phyloP scores from a whole-genome alignment of 2,888 invertebrate species.

The Synergus itoensis region DNA sequence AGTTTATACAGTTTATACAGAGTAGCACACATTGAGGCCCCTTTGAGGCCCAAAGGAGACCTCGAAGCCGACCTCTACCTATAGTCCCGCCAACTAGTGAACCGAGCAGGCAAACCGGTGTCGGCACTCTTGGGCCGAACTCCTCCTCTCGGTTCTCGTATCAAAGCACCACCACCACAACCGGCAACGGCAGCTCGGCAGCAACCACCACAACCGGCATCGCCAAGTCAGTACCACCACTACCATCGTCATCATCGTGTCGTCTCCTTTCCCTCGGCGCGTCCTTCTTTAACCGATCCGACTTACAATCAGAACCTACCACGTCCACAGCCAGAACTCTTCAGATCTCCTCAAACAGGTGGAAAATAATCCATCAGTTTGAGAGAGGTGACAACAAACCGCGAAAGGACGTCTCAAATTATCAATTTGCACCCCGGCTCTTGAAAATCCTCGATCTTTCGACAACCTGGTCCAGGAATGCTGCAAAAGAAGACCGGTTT shows the following conservation, averaged over 20 bases:
- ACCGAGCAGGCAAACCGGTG: conserved; percentile 62
- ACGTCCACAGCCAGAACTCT: conserved; percentile 14
- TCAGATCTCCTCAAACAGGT: not conserved
- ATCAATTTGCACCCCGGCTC: not conserved
- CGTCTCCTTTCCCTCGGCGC: conserved; percentile 42
- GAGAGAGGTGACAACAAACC: not conserved
- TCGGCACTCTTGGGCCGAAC: conserved; percentile 48
- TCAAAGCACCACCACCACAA: conserved; percentile 56
- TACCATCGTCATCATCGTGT: conserved; percentile 43
- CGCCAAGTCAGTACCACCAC: conserved; percentile 39
- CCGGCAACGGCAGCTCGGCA: conserved; percentile 46
- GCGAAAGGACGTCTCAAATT: not conserved
- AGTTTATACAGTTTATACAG: no score
- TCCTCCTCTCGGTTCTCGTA: conserved; percentile 53
- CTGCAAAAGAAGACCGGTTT: conserved; percentile 34
- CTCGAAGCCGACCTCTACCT: conserved; percentile 65
- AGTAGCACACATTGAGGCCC: not conserved
- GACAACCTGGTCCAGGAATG: conserved; percentile 13
- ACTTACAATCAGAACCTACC: conserved; percentile 20
- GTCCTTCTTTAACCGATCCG: conserved; percentile 25
- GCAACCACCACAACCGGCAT: conserved; percentile 36
- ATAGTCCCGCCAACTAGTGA: conserved; percentile 67
- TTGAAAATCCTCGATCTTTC: not conserved
- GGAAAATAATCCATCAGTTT: not conserved
- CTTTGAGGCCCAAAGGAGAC: conserved; percentile 35